These are phyloP conservation scores for Parus major DNA, from an alignment of 2,113 vertebrate genomes.

Conservation along the genomic window DNA sequence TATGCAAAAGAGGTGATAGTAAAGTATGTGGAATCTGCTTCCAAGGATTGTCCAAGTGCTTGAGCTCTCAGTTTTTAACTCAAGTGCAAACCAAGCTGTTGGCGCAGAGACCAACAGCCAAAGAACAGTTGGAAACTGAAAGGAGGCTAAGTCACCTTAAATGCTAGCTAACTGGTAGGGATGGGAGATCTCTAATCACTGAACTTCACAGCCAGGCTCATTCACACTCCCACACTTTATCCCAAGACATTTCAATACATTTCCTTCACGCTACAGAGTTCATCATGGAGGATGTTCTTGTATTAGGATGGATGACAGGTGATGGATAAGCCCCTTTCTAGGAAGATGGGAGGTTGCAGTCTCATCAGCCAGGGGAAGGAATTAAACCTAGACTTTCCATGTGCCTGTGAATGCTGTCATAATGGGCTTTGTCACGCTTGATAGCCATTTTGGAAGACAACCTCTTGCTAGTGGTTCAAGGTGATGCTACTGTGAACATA, in stretches of 20 bases:
- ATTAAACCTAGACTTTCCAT: background rate
- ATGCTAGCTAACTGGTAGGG: background rate
- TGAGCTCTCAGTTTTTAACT: background rate
- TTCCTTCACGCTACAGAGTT: accelerated
- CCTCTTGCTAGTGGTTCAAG: background rate
- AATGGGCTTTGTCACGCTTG: background rate
- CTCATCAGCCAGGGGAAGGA: background rate
- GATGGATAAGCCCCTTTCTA: background rate
- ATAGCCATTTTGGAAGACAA: background rate
- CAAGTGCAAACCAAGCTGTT: background rate
- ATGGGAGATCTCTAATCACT: background rate
- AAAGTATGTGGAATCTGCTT: background rate
- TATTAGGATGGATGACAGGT: background rate
- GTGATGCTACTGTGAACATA: background rate
- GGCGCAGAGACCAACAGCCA: background rate
- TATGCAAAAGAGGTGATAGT: background rate
- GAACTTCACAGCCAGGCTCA: background rate
- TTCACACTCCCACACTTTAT: background rate
- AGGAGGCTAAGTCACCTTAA: background rate
- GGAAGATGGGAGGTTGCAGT: background rate
- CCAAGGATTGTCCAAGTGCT: background rate
- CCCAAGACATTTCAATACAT: background rate
- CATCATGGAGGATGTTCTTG: background rate
- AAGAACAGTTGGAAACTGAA: background rate
- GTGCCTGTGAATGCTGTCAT: background rate